Evolutionary conservation across 2,113 vertebrate genomes (phyloP).

Genomic region (Pangasianodon gigas): DNA sequence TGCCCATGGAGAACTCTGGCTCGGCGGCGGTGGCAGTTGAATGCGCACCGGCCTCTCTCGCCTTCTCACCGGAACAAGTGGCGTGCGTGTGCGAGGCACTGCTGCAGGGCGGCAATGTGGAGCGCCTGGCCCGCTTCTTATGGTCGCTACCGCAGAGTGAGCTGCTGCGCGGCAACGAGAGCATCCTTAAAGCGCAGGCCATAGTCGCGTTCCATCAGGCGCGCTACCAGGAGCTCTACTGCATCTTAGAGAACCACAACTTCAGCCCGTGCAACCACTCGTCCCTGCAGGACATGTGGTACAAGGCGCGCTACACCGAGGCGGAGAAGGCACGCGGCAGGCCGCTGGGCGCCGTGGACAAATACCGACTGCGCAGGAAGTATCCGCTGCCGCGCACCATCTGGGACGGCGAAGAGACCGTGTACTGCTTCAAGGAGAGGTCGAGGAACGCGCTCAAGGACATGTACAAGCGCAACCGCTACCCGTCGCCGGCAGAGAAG

Average conservation of each 20-base stretch:
- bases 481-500: constrained; percentile 96
- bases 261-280: constrained; percentile 94
- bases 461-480: constrained; percentile 95
- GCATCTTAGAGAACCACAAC: constrained; percentile 96
- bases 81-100: constrained; percentile 98
- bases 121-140: constrained; percentile 95
- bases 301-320: constrained; percentile 97
- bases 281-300: constrained; percentile 97
- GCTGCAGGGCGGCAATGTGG: constrained; percentile 98
- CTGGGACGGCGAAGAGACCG: constrained; percentile 99
- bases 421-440: constrained; percentile 99
- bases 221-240: constrained; percentile 95
- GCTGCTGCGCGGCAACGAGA: constrained; percentile 97
- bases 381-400: constrained; percentile 97
- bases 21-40: constrained; percentile 52
- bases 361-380: constrained; percentile 97
- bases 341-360: constrained; percentile 97
- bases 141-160: constrained; percentile 97
- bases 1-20: constrained; percentile 82
- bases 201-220: constrained; percentile 98
- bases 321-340: constrained; percentile 96
- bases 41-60: constrained; percentile 84
- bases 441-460: constrained; percentile 98
- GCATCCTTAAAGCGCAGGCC: constrained; percentile 96
- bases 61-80: constrained; percentile 97